These are phyloP conservation scores for Centropyge bicolor DNA, from an alignment of 2,797 vertebrate species.

Conservation along the genomic window DNA sequence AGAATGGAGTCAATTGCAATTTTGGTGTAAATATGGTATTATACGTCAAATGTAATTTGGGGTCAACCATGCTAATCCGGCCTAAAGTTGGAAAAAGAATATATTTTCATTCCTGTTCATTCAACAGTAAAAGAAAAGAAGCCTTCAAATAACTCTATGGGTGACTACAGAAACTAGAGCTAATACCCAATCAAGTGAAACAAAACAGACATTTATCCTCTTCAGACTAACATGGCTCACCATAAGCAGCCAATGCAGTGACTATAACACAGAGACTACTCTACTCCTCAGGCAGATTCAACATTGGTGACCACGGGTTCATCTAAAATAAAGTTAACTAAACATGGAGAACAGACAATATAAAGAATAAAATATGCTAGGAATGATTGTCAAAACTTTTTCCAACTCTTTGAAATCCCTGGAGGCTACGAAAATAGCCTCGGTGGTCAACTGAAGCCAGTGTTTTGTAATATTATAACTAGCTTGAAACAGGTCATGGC, in stretches of 20 bases:
- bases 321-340: slow-evolving; percentile 6
- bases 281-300: not conserved
- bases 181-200: not conserved
- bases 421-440: not conserved
- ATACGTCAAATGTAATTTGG: not conserved
- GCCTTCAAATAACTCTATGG: not conserved
- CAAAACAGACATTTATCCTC: not conserved
- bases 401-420: not conserved
- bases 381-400: not conserved
- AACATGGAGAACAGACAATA: slow-evolving; percentile 14
- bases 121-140: not conserved
- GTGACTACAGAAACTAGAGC: not conserved
- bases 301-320: not conserved
- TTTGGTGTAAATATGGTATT: too few relatives aligned
- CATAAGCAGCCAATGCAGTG: not conserved
- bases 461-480: too few relatives aligned
- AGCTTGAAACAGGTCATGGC: not conserved
- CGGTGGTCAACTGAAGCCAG: not conserved
- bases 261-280: not conserved
- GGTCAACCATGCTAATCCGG: not conserved
- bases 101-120: not conserved
- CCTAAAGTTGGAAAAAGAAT: not conserved
- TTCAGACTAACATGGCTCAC: not conserved
- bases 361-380: slow-evolving; percentile 2
- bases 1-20: too few relatives aligned